These are phyloP conservation scores for Palythoa grandiflora DNA, from an alignment of 92 coral and sea anemone genomes.

Conservation along the genomic window DNA sequence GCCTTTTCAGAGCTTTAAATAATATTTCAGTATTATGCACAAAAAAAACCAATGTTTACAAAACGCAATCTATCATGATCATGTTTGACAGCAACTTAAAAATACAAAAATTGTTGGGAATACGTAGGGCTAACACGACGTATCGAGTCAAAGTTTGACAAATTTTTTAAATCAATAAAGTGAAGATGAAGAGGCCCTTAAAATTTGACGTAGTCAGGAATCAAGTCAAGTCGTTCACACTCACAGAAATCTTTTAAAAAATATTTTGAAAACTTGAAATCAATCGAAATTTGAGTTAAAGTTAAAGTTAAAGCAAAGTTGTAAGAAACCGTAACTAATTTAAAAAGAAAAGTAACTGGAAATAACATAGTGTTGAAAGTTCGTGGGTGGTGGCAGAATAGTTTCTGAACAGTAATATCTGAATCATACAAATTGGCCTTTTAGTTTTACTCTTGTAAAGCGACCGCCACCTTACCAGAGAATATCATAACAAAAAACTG, in stretches of 20 bases:
- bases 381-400: conserved; percentile 42
- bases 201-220: background rate
- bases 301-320: background rate
- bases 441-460: background rate
- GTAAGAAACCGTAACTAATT: background rate
- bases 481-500: conserved; percentile 2
- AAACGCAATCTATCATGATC: too few species aligned
- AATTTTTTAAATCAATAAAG: background rate
- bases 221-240: background rate
- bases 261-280: background rate
- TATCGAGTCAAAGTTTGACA: background rate
- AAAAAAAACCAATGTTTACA: too few species aligned
- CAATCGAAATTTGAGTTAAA: too few species aligned
- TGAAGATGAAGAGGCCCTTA: background rate
- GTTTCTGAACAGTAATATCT: background rate
- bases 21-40: too few species aligned
- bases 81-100: too few species aligned
- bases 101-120: background rate
- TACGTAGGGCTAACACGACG: background rate
- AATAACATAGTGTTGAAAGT: background rate
- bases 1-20: too few species aligned
- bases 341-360: background rate
- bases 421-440: background rate
- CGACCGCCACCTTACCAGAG: conserved; percentile 1
- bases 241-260: background rate